Percentiles rank a stretch among this genome's conserved stretches.
These are phyloP conservation scores for Chaetodon trifascialis DNA, from an alignment of 2,113 vertebrate genomes.

Conservation along the genomic window DNA sequence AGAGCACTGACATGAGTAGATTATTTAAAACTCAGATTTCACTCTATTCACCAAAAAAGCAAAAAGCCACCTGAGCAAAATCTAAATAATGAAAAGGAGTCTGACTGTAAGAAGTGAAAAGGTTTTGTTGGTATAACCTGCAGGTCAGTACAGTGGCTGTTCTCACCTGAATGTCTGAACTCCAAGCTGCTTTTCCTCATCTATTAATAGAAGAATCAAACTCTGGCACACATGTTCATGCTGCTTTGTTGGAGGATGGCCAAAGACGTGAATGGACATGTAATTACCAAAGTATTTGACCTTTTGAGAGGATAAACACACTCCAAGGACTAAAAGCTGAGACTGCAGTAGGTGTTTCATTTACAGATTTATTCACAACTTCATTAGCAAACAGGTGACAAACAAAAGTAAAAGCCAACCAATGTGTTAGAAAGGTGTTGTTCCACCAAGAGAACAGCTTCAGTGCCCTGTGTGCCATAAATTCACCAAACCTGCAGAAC, in stretches of 20 bases:
- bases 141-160: background rate
- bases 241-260: background rate
- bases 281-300: background rate
- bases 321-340: background rate
- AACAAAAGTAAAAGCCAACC: background rate
- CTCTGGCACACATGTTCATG: constrained; percentile 4
- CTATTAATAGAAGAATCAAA: constrained; percentile 52
- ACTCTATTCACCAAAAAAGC: background rate
- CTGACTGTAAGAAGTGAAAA: background rate
- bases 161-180: constrained; percentile 32
- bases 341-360: background rate
- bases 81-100: background rate
- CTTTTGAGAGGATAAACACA: background rate
- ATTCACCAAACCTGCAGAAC: background rate
- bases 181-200: constrained; percentile 34
- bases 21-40: background rate
- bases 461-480: background rate
- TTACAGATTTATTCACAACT: background rate
- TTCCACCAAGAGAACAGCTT: background rate
- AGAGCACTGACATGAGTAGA: background rate
- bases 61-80: background rate
- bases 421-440: background rate
- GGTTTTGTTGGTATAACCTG: background rate
- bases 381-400: background rate
- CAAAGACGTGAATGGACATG: constrained; percentile 13